These are phyloP conservation scores for Dufourea novaeangliae DNA, from an alignment of 1,140 invertebrate genomes.

Conservation along the genomic window DNA sequence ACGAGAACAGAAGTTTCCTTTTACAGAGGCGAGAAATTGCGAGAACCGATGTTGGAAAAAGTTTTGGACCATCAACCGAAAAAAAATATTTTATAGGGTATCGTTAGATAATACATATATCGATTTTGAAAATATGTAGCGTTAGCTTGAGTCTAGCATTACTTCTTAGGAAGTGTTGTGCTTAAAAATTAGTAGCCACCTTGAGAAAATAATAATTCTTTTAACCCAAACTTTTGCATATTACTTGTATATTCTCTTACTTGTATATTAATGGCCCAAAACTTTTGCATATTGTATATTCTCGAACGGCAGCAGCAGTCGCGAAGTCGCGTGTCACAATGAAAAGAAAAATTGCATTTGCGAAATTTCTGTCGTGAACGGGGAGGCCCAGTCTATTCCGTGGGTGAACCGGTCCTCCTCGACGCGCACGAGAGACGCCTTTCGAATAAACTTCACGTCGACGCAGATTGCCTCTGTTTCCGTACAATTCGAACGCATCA, in stretches of 20 bases:
- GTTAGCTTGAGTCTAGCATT: too few species aligned
- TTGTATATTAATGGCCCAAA: background rate
- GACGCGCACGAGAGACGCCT: constrained; percentile 38
- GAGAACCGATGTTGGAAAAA: background rate
- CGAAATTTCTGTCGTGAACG: constrained; percentile 58
- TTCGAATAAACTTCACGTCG: constrained; percentile 43
- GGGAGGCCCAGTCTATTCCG: constrained; percentile 25
- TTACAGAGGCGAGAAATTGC: too few species aligned
- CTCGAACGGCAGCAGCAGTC: too few species aligned
- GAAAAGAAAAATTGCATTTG: constrained; percentile 43
- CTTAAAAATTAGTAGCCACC: too few species aligned
- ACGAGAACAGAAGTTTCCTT: constrained; percentile 35
- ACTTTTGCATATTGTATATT: too few species aligned
- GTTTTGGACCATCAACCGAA: too few species aligned
- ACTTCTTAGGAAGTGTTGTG: too few species aligned
- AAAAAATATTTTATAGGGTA: too few species aligned
- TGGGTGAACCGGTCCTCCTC: constrained; percentile 68
- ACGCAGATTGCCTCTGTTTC: constrained; percentile 28
- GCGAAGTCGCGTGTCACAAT: constrained; percentile 5
- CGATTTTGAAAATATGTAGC: too few species aligned
- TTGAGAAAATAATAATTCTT: too few species aligned
- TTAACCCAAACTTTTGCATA: too few species aligned
- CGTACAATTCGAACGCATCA: constrained; percentile 31
- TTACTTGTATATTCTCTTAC: background rate
- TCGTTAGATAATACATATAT: too few species aligned